Evolutionary conservation across 2,113 vertebrate genomes (phyloP), one percentile per base, ranked within the genome.

Genomic region (Equus quagga): DNA sequence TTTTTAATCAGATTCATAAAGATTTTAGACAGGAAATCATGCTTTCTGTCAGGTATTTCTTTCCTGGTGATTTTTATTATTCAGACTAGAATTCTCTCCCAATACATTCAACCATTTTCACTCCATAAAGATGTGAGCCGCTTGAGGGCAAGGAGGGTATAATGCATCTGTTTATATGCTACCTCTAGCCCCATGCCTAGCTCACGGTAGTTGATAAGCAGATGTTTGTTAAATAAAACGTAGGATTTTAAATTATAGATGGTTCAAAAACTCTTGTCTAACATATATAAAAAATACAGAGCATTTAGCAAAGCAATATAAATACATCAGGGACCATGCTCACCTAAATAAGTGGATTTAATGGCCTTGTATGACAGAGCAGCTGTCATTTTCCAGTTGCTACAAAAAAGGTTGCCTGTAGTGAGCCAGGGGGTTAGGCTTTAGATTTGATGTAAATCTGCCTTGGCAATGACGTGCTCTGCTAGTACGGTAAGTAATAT

Each of bases 261-360:
- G 46, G 31, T 44, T 95, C 49, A 64, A 18, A 96, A 89, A 81
- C n/a, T 60, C n/a, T 13, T 72, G 44, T 91, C 19, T 83, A 78
- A 79, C 11, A 31, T 28, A 7, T 81, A 58, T 15, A 26, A 44
- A 78, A 90, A 82, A 21, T 80, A n/a, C 28, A 62, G 67, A 84
- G 41, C 64, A 96, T 54, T 26, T 91, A 86, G 36, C 85, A 56
- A 78, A 86, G 33, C 81, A 33, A 85, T 65, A 92, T 72, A 56
- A 94, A 51, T 0, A 1, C 56, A 76, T 7, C 80, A 95, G 79
- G 87, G 56, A 95, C 26, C 10, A 93, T 28, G 76, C 69, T 97
- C 95, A 97, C 96, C 94, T 95, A 95, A 33, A 80, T 70, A 76
- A 94, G 78, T 72, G 87, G 67, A 98, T 95, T 84, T 97, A 98